Evolutionary conservation across 2,113 vertebrate genomes (phyloP), one percentile per base, ranked within the genome.

Genomic region (Vulpes lagopus): DNA sequence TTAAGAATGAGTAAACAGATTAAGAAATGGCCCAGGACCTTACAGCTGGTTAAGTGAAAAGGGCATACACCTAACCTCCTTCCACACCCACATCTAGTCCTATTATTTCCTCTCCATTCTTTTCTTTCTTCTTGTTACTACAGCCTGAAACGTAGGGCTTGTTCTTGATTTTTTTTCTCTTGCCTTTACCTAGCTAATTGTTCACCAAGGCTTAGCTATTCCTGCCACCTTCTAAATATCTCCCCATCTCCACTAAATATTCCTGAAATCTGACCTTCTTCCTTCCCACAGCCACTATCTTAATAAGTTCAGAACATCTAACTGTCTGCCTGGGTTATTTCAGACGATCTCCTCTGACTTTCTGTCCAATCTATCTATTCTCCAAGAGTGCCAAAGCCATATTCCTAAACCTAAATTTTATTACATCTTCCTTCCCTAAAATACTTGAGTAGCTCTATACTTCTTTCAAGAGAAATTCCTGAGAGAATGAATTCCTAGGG

Each of bases 1-100:
- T 95, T 80, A 81, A 79, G 78, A 55, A 82, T 27, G 59, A 65
- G 17, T 92, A 84, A 32, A 82, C 25, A 55, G 30, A 71, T 94
- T 32, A 78, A 81, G 27, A 60, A 73, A 60, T 73, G 16, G 53
- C 8, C 7, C 1, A 32, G 16, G 6, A 51, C 88, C 9, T 57
- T 91, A 17, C 25, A 71, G 23, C 35, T 84, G 14, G 9, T 64
- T 65, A 25, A 35, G 27, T 73, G 35, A 62, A 67, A 76, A 80
- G n/a, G 22, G 8, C 79, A 38, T 16, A 30, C 19, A 8, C 15
- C 20, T 55, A 23, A 59, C 11, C 9, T 5, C 2, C 22, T 4
- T 1, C 19, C 17, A 23, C 2, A 4, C 19, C 7, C 25, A 82
- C 23, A 51, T 32, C 81, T 67, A 51, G 25, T 49, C 19, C 80